Evolutionary conservation across 1,140 invertebrate species (phyloP).

Genomic region (Tetragonula clypearis): DNA sequence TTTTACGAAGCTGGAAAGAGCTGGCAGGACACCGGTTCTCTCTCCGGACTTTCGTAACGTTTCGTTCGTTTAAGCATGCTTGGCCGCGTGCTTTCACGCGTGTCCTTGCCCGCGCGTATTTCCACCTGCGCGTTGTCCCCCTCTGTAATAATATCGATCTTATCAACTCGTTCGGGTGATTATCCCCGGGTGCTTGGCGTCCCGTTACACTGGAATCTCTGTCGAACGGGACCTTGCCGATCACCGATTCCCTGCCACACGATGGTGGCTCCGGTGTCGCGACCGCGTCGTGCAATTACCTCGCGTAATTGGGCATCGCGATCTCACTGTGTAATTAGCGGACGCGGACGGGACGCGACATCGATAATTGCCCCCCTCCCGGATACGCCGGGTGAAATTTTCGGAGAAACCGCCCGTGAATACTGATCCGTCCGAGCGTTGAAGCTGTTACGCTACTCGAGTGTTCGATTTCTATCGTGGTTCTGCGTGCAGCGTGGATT

Average conservation of each 20-base stretch:
- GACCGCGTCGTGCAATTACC: constrained; percentile 49
- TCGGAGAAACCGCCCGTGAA: constrained; percentile 16
- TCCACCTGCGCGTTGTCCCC: constrained; percentile 36
- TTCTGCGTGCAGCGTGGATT: not conserved
- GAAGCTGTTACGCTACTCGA: not conserved
- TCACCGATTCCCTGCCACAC: constrained; percentile 25
- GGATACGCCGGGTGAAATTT: constrained; percentile 4
- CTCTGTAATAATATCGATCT: constrained; percentile 64
- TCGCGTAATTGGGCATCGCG: constrained; percentile 51
- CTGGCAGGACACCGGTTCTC: not conserved
- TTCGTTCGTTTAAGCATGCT: constrained; percentile 9
- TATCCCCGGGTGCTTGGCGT: constrained; percentile 52
- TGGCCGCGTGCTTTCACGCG: constrained; percentile 53
- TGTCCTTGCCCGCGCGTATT: constrained; percentile 50
- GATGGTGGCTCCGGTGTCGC: not conserved
- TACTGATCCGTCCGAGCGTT: not conserved
- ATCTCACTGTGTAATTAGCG: constrained; percentile 48
- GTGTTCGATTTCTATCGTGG: not conserved
- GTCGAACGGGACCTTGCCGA: constrained; percentile 44
- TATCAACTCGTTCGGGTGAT: constrained; percentile 57
- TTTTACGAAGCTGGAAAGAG: constrained; percentile 45
- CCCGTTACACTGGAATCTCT: constrained; percentile 64
- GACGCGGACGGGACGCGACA: not conserved
- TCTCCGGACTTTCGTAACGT: constrained; percentile 53
- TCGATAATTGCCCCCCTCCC: constrained; percentile 25